Percentiles rank a stretch among this genome's conserved stretches.
phyloP scores from a whole-genome alignment of 1,140 invertebrate species.

The Vanessa tameamea region DNA sequence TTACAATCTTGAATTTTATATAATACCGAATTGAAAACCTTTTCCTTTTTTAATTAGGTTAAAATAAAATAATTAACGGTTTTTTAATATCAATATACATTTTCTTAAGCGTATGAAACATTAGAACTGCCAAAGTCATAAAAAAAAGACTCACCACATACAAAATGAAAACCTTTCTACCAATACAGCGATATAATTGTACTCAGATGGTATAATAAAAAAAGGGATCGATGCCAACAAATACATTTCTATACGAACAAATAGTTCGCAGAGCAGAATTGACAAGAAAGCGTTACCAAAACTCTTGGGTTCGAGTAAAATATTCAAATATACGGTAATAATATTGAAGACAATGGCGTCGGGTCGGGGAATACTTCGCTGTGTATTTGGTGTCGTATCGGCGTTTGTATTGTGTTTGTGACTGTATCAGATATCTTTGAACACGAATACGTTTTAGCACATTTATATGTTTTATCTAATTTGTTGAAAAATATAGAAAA shows the following conservation, averaged over 20 bases:
- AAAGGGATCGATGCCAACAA: constrained; percentile 15
- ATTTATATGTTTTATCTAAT: neutral
- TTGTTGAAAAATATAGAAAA: neutral
- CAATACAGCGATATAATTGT: constrained; percentile 16
- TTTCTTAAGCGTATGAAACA: neutral
- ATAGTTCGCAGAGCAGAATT: constrained; percentile 16
- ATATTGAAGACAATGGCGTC: constrained; percentile 46
- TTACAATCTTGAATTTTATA: no score
- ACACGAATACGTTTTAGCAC: no score
- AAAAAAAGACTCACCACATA: neutral
- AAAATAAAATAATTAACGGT: no score
- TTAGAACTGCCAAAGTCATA: neutral
- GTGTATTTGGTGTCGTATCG: constrained; percentile 14
- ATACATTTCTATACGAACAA: constrained; percentile 26
- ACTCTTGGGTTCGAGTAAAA: constrained; percentile 45
- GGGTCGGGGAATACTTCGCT: constrained; percentile 19
- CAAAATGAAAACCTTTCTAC: constrained; percentile 18
- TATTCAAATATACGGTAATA: constrained; percentile 54
- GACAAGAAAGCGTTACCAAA: constrained; percentile 39
- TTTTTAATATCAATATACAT: no score
- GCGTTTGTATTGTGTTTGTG: constrained; percentile 25
- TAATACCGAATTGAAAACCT: no score
- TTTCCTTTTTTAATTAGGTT: no score
- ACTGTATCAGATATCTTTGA: constrained; percentile 1
- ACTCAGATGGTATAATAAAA: constrained; percentile 28